Base-by-base conservation (phyloP, 2,113 vertebrate genomes). In the Apeltes quadracus region DNA sequence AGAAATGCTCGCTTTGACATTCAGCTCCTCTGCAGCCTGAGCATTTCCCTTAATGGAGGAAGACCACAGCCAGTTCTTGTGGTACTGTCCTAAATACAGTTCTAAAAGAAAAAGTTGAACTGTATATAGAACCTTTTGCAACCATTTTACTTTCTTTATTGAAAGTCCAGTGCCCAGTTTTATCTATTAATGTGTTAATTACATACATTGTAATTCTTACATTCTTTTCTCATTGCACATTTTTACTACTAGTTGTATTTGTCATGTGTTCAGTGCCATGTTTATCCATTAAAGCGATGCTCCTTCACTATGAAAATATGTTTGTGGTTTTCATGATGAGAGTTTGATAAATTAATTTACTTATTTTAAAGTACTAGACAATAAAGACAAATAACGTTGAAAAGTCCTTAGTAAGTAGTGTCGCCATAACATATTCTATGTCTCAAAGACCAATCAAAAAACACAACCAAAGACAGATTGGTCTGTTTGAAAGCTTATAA, bases 1-100 rank as follows among this genome's bases (percentile, higher is more conserved):
- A 62, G 34, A 50, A 71, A 27, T 48, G 73, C 39, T 64, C 38
- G 50, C 46, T 69, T 68, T 75, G 83, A 84, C 81, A 72, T 84
- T 75, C 34, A 66, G 64, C 75, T 58, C n/a, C 44, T 53, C 29
- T 64, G 66, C 6, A 70, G 75, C 64, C 22, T 57, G 66, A 32
- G 41, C 36, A 2, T 72, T 76, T 62, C 38, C 39, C 56, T 63
- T 65, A 54, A 69, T 18, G 51, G 59, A 81, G 36, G 54, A 70
- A 43, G 71, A n/a, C 36, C 51, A 48, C 50, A 61, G 69, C 32
- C 44, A 29, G 23, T 55, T 38, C 18, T 38, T 4, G 25, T 61
- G 62, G 62, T 57, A 66, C 9, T 55, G 62, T 51, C 18, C 54
- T n/a, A n/a, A n/a, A n/a, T n/a, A n/a, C 66, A 16, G 8, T 43